phyloP scores from a whole-genome alignment of 1,140 invertebrate species.

The Trichogramma pretiosum region DNA sequence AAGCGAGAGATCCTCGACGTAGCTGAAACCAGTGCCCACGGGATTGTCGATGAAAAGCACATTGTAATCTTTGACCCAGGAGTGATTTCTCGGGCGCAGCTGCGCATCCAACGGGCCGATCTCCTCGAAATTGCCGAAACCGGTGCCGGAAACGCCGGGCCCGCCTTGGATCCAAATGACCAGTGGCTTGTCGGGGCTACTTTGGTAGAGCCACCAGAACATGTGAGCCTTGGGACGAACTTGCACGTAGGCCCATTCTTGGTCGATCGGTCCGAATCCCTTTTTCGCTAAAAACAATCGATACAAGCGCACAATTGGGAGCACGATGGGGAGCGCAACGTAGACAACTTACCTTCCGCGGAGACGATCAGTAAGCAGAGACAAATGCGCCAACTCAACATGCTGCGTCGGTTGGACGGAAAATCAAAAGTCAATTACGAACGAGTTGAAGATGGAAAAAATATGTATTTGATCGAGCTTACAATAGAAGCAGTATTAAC shows the following conservation, averaged over 20 bases:
- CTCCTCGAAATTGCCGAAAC: constrained; percentile 69
- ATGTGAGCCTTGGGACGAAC: constrained; percentile 64
- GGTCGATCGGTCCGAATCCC: constrained; percentile 50
- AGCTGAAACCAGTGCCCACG: constrained; percentile 82
- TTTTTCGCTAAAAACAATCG: too few relatives aligned
- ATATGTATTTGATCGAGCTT: too few relatives aligned
- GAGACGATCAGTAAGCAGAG: too few relatives aligned
- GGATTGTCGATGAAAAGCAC: constrained; percentile 83
- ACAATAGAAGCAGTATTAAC: too few relatives aligned
- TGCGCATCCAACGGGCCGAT: constrained; percentile 61
- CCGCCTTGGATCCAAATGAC: constrained; percentile 72
- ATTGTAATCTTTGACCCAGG: constrained; percentile 74
- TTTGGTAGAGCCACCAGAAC: constrained; percentile 76
- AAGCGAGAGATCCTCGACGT: constrained; percentile 52
- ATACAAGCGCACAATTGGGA: too few relatives aligned
- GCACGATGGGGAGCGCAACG: too few relatives aligned
- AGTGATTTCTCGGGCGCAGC: constrained; percentile 55
- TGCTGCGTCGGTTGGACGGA: too few relatives aligned
- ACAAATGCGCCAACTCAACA: too few relatives aligned
- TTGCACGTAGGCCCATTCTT: constrained; percentile 58
- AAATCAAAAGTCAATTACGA: too few relatives aligned
- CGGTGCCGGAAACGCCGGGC: constrained; percentile 64
- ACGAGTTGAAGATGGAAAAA: too few relatives aligned
- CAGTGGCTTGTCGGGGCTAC: constrained; percentile 58
- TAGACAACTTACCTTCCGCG: too few relatives aligned